Evolutionary conservation across 2,888 invertebrate genomes (phyloP).

Genomic region (Hyalella azteca): DNA sequence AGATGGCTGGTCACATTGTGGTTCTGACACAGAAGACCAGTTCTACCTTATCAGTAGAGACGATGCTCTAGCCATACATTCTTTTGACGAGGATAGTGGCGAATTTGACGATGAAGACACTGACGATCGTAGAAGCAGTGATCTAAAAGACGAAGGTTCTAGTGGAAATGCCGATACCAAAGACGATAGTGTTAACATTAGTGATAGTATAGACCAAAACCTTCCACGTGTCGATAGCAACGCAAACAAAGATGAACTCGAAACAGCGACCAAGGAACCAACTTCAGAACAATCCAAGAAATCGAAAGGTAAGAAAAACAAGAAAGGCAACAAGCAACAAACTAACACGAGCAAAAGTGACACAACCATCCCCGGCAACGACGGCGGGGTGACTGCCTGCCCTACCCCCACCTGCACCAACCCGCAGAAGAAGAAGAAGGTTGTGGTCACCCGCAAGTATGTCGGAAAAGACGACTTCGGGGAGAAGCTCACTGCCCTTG

Average conservation of each 20-base stretch:
- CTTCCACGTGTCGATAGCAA: too few relatives aligned
- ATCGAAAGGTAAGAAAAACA: not conserved
- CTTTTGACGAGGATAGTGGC: slow-evolving; percentile 17
- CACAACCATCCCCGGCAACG: not conserved
- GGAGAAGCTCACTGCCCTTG: not conserved
- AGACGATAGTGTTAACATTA: not conserved
- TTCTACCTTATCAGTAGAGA: slow-evolving; percentile 19
- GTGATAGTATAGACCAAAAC: not conserved
- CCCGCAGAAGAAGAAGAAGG: slow-evolving; percentile 13
- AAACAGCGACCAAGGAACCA: not conserved
- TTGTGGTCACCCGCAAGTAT: slow-evolving; percentile 9
- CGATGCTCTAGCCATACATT: not conserved
- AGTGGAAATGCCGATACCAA: not conserved
- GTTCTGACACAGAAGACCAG: slow-evolving; percentile 14
- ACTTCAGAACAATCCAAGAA: not conserved
- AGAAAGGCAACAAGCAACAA: not conserved
- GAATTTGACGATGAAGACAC: not conserved
- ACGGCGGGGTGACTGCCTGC: not conserved
- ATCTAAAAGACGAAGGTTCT: too few relatives aligned
- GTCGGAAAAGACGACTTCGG: slow-evolving; percentile 22
- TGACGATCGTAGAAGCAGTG: not conserved
- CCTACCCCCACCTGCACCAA: not conserved
- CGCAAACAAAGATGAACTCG: not conserved
- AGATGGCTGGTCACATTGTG: slow-evolving; percentile 13
- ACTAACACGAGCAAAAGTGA: not conserved